phyloP scores from a whole-genome alignment of 1,140 invertebrate species.

The Dinothrombium tinctorium region DNA sequence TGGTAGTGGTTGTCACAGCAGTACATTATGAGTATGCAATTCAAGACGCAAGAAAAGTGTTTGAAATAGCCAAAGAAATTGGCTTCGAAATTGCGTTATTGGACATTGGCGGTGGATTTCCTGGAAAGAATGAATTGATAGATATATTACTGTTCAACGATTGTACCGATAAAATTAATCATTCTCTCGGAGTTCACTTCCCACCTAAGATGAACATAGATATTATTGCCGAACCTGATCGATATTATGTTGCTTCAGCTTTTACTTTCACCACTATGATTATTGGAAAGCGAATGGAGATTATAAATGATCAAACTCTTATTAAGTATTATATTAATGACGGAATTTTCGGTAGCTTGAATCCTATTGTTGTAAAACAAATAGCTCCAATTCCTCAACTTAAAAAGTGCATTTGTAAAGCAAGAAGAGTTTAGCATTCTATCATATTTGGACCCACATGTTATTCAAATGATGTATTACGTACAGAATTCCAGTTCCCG shows the following conservation, averaged over 20 bases:
- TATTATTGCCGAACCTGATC: constrained; percentile 91
- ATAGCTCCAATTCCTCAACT: no score
- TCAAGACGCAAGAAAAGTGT: constrained; percentile 34
- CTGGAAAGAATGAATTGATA: constrained; percentile 39
- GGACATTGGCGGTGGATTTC: constrained; percentile 68
- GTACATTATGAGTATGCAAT: constrained; percentile 50
- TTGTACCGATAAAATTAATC: constrained; percentile 46
- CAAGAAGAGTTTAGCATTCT: no score
- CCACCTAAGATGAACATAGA: constrained; percentile 37
- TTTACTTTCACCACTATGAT: constrained; percentile 71
- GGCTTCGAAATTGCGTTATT: constrained; percentile 46
- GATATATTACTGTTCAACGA: constrained; percentile 31
- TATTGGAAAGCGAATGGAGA: constrained; percentile 39
- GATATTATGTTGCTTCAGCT: constrained; percentile 72
- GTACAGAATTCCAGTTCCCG: no score
- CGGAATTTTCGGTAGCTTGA: constrained; percentile 94
- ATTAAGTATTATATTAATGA: constrained; percentile 95
- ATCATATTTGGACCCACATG: no score
- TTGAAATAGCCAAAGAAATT: constrained; percentile 36
- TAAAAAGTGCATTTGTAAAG: no score
- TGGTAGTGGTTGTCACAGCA: constrained; percentile 53
- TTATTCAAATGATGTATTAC: no score
- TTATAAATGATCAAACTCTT: constrained; percentile 24
- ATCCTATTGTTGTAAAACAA: no score
- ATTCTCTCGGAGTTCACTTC: constrained; percentile 57